Percentiles rank a stretch among this genome's conserved stretches.
Evolutionary conservation across 1,140 invertebrate species (phyloP).

Genomic region (Pachyrhynchus sulphureomaculatus): DNA sequence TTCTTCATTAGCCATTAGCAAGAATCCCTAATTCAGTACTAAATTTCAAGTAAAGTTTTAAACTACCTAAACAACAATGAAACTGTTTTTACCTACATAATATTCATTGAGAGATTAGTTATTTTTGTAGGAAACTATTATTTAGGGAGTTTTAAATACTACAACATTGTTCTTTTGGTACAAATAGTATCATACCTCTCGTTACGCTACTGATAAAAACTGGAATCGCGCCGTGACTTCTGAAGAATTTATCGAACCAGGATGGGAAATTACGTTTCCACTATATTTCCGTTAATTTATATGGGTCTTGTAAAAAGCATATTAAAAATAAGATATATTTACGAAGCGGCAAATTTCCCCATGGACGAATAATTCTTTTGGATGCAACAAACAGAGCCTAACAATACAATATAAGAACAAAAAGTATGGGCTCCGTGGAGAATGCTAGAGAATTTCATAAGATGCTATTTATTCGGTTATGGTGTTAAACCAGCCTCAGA

Average conservation of each 20-base stretch:
- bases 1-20: too few species aligned
- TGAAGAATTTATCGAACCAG: conserved; percentile 37
- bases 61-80: too few species aligned
- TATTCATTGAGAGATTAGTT: too few species aligned
- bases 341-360: conserved; percentile 32
- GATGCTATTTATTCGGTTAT: background rate
- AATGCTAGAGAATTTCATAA: background rate
- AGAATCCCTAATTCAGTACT: too few species aligned
- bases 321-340: conserved; percentile 36
- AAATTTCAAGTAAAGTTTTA: too few species aligned
- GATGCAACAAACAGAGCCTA: conserved; percentile 29
- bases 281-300: conserved; percentile 33
- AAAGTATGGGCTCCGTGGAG: background rate
- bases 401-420: conserved; percentile 18
- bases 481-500: too few species aligned
- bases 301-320: conserved; percentile 32
- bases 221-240: conserved; percentile 26
- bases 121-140: too few species aligned
- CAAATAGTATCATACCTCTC: too few species aligned
- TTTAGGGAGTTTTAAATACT: too few species aligned
- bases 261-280: conserved; percentile 33
- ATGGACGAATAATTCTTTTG: conserved; percentile 26
- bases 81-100: too few species aligned
- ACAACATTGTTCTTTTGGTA: too few species aligned
- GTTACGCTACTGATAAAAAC: conserved; percentile 10